A percentile compares a stretch with the other conserved stretches of the same genome.
phyloP scores from a whole-genome alignment of 1,140 invertebrate species.

The Vanessa atalanta region DNA sequence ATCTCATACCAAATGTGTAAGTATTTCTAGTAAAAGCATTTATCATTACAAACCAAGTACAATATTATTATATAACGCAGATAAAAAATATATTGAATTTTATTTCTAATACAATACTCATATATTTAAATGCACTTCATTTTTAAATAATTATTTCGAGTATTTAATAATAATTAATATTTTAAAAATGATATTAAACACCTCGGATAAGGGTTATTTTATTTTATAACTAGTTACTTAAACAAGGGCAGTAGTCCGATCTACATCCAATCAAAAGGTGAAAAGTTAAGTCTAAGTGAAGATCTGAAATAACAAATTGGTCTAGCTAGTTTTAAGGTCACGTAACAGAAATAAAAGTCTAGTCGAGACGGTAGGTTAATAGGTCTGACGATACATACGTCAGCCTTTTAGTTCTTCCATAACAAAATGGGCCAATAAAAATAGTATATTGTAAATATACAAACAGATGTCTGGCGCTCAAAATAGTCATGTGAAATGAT shows the following conservation, averaged over 20 bases:
- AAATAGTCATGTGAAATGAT: background rate
- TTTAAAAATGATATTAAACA: background rate
- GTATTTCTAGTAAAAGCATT: too few species aligned
- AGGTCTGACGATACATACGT: constrained; percentile 33
- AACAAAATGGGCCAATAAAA: constrained; percentile 47
- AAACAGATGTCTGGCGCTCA: constrained; percentile 10
- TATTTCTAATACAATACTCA: too few species aligned
- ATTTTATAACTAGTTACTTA: background rate
- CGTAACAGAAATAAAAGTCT: constrained; percentile 42
- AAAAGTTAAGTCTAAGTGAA: constrained; percentile 17
- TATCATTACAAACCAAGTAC: too few species aligned
- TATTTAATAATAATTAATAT: background rate
- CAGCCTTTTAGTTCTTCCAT: background rate
- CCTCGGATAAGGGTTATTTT: background rate
- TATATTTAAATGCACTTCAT: too few species aligned
- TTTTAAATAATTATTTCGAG: too few species aligned
- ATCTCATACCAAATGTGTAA: too few species aligned
- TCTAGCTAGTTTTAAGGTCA: constrained; percentile 33
- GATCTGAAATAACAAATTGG: constrained; percentile 35
- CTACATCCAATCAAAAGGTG: constrained; percentile 3
- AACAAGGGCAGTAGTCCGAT: background rate
- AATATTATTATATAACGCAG: too few species aligned
- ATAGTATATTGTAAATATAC: constrained; percentile 38
- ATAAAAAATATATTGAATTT: too few species aligned
- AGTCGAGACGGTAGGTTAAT: constrained; percentile 33